Percentiles rank a stretch among this genome's conserved stretches.
Conservation (phyloP, 37 sponge, comb jelly and placozoan genomes). For the Mnemiopsis leidyi region DNA sequence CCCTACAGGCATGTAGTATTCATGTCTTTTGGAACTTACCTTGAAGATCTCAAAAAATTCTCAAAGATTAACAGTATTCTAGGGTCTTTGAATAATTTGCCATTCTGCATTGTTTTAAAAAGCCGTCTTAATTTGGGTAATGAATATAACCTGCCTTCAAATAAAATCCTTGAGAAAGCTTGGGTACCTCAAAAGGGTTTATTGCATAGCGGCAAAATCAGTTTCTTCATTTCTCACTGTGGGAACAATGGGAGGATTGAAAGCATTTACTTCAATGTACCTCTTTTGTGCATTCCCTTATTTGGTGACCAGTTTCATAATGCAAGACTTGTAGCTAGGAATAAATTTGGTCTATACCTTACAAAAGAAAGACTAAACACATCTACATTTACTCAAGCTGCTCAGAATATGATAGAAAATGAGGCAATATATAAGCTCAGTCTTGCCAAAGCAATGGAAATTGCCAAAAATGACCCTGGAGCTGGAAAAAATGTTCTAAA, state of each 20-base stretch:
- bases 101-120: not conserved
- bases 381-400: not conserved
- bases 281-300: conserved; percentile 34
- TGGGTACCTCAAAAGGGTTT: conserved; percentile 24
- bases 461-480: conserved; percentile 30
- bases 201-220: not conserved
- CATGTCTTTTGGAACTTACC: conserved; percentile 36
- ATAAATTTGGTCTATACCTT: not conserved
- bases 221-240: conserved; percentile 28
- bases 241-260: conserved; percentile 41
- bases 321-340: conserved; percentile 8
- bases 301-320: conserved; percentile 50
- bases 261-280: not conserved
- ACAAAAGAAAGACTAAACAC: not conserved
- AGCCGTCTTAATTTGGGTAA: not conserved
- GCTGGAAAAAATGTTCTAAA: conserved; percentile 19
- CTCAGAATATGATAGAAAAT: not conserved
- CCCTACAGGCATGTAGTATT: not conserved
- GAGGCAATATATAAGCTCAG: not conserved
- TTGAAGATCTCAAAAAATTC: conserved; percentile 6
- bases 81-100: not conserved
- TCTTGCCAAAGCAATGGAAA: not conserved
- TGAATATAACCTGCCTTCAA: not conserved
- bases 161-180: not conserved
- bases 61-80: not conserved